A percentile compares a stretch with the other conserved stretches of the same genome.
Conservation (phyloP, 2,113 vertebrate species). For the Elephas maximus region DNA sequence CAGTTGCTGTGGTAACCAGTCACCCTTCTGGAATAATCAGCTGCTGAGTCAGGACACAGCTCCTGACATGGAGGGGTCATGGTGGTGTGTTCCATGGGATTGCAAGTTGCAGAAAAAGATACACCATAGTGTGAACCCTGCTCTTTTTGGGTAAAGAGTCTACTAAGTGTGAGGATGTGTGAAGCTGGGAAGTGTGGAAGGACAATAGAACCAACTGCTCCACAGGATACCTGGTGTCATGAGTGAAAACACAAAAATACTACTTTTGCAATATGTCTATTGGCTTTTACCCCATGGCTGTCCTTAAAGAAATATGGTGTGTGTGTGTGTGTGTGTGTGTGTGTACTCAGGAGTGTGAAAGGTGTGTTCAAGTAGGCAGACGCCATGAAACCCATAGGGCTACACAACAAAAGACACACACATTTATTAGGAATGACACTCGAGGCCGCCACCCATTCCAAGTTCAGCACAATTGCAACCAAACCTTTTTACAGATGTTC, state of each 20-base stretch:
- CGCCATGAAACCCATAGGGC: slow-evolving; percentile 88
- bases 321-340: not conserved
- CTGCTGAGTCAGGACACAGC: not conserved
- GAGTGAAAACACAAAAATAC: not conserved
- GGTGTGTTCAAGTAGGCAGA: slow-evolving; percentile 45
- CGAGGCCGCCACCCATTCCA: slow-evolving; percentile 86
- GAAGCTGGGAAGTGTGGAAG: not conserved
- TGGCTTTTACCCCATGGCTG: slow-evolving; percentile 82
- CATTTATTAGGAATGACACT: slow-evolving; percentile 69
- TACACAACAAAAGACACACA: slow-evolving; percentile 95
- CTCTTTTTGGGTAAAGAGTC: not conserved
- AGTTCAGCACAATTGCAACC: slow-evolving; percentile 96
- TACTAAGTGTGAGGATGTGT: rapidly evolving
- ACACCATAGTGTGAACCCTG: too few relatives aligned
- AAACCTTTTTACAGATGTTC: slow-evolving; percentile 93
- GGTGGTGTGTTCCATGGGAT: not conserved
- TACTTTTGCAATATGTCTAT: slow-evolving; percentile 4
- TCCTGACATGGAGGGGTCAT: not conserved
- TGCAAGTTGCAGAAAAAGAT: too few relatives aligned
- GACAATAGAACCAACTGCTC: rapidly evolving
- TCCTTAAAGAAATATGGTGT: slow-evolving; percentile 67
- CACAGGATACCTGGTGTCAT: rapidly evolving
- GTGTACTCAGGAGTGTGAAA: not conserved
- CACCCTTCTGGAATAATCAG: not conserved
- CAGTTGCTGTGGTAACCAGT: rapidly evolving